Evolutionary conservation across 1,140 invertebrate genomes (phyloP), one percentile per base, ranked within the genome.

Genomic region (Helicorthomorpha holstii): DNA sequence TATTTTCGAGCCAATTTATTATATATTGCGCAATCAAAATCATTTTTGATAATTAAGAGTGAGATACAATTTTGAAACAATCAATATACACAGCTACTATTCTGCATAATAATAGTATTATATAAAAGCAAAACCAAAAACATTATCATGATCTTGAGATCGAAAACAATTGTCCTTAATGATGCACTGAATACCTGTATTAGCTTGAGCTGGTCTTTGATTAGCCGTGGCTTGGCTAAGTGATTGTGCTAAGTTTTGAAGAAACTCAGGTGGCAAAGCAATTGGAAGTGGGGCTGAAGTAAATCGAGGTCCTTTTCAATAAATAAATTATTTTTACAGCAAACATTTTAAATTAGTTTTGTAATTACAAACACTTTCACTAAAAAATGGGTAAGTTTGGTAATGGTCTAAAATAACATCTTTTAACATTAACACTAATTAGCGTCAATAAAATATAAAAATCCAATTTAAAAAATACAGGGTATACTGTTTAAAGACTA

Each of bases 211-310:
- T 46, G 52, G 47, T n/a, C 38, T 50, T 34, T 54, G 55, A 14
- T 48, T 43, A 16, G 42, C 27, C 22, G 55, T 48, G 1, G 58
- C 54, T 27, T 61, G 56, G 10, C 61, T 65, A 26, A 75, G 71
- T n/a, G 74, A 73, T 50, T 78, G 75, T 57, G 81, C 74, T 1
- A 82, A 65, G 42, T 76, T 75, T 51, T 77, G 73, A 42, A 77
- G 63, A 47, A 77, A 67, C 56, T 75, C 72, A 19, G 68, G 67
- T 0, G 70, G 64, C 7, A 69, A 65, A 23, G 53, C 47, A 27
- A 63, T 51, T 22, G 60, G 62, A 53, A 62, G 65, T 16, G 63
- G 52, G 51, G 61, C 61, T 52, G 50, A 53, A 23, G 14, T 42
- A 22, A 48, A 49, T 48, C 44, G 7, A 10, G 44, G 16, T 7